phyloP scores from a whole-genome alignment of 2,113 vertebrate genomes.

The Vulpes vulpes region DNA sequence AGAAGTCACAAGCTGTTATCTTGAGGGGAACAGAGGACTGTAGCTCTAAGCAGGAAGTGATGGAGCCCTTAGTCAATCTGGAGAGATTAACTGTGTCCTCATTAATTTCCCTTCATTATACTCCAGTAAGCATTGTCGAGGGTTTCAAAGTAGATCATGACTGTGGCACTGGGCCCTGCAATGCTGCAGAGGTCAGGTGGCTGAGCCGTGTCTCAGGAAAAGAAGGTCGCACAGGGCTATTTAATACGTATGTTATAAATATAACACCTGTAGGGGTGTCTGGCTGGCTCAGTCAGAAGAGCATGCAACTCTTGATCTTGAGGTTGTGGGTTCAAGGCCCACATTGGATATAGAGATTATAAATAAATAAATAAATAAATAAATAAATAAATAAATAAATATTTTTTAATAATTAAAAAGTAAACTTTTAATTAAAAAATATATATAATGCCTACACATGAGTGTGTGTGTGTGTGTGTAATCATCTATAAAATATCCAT shows the following conservation, averaged over 20 bases:
- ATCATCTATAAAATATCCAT: conserved; percentile 23
- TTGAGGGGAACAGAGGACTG: conserved; percentile 22
- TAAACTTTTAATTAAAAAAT: neutral
- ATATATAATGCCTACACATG: neutral
- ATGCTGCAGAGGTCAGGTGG: neutral
- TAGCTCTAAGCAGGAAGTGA: conserved; percentile 60
- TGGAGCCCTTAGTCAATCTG: conserved; percentile 24
- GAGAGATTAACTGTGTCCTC: conserved; percentile 60
- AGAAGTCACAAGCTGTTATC: conserved; percentile 62
- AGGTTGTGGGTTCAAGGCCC: neutral
- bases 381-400: no score
- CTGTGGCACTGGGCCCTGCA: neutral
- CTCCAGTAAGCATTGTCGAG: conserved; percentile 53
- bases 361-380: no score
- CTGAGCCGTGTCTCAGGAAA: neutral
- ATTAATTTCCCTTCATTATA: conserved; percentile 53
- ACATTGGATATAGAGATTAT: neutral
- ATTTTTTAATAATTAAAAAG: neutral
- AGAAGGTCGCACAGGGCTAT: neutral
- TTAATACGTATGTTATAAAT: neutral
- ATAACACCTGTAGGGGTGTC: neutral
- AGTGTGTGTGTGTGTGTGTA: neutral
- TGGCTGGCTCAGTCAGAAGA: neutral
- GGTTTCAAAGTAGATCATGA: conserved; percentile 41
- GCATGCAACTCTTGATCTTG: neutral